Evolutionary conservation across 1,140 invertebrate species (phyloP).

Genomic region (Ephestia elutella): DNA sequence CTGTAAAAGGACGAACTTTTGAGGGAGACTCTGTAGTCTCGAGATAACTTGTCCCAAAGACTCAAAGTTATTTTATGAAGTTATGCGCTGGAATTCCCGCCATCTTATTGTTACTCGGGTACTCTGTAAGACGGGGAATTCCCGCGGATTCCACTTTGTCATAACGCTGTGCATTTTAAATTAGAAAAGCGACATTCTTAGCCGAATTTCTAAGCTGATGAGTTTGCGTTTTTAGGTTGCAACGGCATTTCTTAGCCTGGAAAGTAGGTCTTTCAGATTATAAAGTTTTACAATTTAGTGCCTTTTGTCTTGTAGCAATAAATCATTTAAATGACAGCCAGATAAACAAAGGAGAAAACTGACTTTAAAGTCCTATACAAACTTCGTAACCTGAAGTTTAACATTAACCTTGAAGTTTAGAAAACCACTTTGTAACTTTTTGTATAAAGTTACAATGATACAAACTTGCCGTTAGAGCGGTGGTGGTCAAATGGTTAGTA

Average conservation of each 20-base stretch:
- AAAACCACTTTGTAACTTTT: no score
- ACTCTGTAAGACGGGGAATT: not conserved
- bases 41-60: not conserved
- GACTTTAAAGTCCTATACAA: no score
- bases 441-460: no score
- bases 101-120: not conserved
- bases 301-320: not conserved
- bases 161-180: not conserved
- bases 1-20: no score
- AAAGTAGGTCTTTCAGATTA: not conserved
- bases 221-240: not conserved
- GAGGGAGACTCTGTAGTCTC: no score
- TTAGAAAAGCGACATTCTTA: not conserved
- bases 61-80: not conserved
- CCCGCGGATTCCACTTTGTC: constrained; percentile 1
- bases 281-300: not conserved
- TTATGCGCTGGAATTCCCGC: not conserved
- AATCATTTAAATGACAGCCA: not conserved
- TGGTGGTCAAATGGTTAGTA: no score
- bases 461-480: no score
- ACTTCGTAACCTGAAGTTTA: no score
- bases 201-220: not conserved
- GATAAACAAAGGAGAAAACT: no score
- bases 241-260: not conserved
- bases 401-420: no score